Conservation (phyloP, 2,797 vertebrate species). For the Halcyon chelicuti region DNA sequence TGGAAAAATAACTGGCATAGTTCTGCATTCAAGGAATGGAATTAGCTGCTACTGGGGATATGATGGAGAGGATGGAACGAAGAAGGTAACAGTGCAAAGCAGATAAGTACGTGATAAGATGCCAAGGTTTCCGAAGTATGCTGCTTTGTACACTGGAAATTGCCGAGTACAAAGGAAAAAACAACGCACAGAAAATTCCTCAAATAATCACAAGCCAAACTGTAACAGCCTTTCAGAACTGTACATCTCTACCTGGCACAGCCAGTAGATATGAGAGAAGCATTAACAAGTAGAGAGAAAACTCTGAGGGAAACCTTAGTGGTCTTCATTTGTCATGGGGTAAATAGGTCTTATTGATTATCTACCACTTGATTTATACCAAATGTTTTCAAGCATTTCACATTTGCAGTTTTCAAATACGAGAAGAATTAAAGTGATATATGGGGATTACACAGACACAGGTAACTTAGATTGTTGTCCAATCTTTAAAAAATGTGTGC, state of each 20-base stretch:
- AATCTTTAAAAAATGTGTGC: background rate
- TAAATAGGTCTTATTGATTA: background rate
- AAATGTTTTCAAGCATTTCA: slow-evolving; percentile 1
- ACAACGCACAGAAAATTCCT: background rate
- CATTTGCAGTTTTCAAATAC: background rate
- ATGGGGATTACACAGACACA: background rate
- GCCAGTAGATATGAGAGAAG: background rate
- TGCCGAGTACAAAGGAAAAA: background rate
- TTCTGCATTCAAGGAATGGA: background rate
- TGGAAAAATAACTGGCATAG: background rate
- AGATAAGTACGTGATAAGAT: background rate
- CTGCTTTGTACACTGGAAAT: background rate
- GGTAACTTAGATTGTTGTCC: background rate
- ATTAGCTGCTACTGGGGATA: background rate
- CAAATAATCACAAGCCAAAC: background rate
- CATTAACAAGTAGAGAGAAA: background rate
- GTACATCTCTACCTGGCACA: background rate
- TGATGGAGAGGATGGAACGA: background rate
- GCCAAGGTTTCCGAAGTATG: background rate
- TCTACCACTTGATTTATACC: background rate
- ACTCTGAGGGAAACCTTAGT: background rate
- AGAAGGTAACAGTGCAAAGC: background rate
- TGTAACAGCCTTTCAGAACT: background rate
- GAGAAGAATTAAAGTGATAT: background rate
- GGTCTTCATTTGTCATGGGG: background rate